Percentiles rank a stretch among this genome's conserved stretches.
Conservation (phyloP, 2,888 invertebrate species). For the Caenorhabditis virilis region DNA sequence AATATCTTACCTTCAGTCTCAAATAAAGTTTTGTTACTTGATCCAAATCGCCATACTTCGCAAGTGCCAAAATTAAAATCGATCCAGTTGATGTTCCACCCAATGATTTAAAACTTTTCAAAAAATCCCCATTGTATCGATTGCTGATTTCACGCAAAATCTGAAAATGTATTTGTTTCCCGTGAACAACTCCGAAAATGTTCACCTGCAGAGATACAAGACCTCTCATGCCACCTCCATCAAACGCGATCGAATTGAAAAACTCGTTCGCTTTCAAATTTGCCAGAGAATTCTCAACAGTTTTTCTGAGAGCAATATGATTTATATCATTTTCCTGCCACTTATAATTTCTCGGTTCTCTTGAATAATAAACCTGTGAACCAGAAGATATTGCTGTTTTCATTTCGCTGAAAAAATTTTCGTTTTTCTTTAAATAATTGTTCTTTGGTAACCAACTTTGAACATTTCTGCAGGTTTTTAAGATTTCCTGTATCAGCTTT, state of each 20-base stretch:
- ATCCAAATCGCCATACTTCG: slow-evolving; percentile 73
- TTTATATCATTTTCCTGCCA: neutral
- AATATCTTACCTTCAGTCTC: slow-evolving; percentile 78
- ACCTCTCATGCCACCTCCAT: slow-evolving; percentile 64
- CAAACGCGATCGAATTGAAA: slow-evolving; percentile 28
- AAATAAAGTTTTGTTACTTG: slow-evolving; percentile 91
- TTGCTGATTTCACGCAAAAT: slow-evolving; percentile 55
- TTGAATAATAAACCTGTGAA: neutral
- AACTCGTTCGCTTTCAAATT: neutral
- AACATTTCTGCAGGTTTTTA: neutral
- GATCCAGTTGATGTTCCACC: slow-evolving; percentile 88
- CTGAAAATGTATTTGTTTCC: slow-evolving; percentile 28
- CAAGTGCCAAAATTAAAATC: slow-evolving; percentile 84
- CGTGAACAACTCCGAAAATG: neutral
- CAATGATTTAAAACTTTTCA: slow-evolving; percentile 90
- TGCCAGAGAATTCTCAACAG: slow-evolving; percentile 1
- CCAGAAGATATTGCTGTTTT: neutral
- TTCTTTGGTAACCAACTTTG: neutral
- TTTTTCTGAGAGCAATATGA: slow-evolving; percentile 1
- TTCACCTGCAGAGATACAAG: slow-evolving; percentile 53
- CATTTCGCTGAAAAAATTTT: neutral
- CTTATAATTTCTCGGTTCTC: neutral
- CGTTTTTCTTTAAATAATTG: neutral
- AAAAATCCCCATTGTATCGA: slow-evolving; percentile 73
- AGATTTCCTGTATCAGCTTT: too few relatives aligned